A percentile compares a stretch with the other conserved stretches of the same genome.
Conservation (phyloP, 2,888 invertebrate genomes). For the Rhagium mordax region DNA sequence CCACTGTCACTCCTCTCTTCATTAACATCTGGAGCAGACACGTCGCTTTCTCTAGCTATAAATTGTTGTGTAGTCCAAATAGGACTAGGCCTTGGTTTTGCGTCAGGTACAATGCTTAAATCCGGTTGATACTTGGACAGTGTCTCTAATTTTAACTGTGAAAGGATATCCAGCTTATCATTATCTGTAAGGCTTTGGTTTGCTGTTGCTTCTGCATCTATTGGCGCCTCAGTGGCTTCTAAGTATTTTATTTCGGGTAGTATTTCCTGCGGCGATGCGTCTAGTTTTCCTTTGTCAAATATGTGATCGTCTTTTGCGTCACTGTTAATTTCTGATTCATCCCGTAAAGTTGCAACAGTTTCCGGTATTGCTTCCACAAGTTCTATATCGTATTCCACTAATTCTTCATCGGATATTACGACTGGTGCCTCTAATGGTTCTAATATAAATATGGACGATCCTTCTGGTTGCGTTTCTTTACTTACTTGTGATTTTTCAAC, state of each 20-base stretch:
- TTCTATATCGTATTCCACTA: constrained; percentile 42
- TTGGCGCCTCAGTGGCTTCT: not conserved
- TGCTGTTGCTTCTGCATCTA: not conserved
- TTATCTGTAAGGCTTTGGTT: constrained; percentile 8
- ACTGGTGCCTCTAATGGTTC: constrained; percentile 35
- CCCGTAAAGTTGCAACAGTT: not conserved
- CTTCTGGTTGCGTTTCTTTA: constrained; percentile 36
- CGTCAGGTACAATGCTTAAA: constrained; percentile 42
- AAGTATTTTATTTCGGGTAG: constrained; percentile 22
- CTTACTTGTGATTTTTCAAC: constrained; percentile 32
- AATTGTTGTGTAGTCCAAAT: constrained; percentile 1
- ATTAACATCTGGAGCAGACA: not conserved
- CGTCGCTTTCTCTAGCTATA: not conserved
- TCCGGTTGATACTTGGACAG: constrained; percentile 52
- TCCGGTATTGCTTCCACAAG: constrained; percentile 27
- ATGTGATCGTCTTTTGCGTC: not conserved
- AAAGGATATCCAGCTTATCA: constrained; percentile 43
- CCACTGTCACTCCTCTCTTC: not conserved
- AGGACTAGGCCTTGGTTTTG: constrained; percentile 31
- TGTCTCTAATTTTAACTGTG: constrained; percentile 52
- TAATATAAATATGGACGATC: constrained; percentile 54
- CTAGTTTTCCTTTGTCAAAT: not conserved
- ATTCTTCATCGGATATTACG: constrained; percentile 48
- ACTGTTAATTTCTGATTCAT: not conserved
- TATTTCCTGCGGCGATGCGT: not conserved